These are phyloP conservation scores for Phymorhynchus buccinoides DNA, from an alignment of 1,140 invertebrate species.

Conservation along the genomic window DNA sequence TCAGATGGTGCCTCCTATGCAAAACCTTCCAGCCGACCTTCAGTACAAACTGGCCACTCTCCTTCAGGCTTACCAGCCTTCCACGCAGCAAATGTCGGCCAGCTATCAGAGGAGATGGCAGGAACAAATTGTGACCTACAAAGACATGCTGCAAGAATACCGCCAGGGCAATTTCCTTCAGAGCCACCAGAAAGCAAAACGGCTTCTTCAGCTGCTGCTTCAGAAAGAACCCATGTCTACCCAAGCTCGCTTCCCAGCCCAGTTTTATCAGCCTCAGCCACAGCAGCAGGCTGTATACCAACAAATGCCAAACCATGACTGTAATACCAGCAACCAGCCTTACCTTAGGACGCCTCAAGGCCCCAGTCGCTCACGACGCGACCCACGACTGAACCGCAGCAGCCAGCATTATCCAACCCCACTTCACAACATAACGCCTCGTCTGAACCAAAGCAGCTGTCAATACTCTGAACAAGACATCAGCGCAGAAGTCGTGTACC, in stretches of 20 bases:
- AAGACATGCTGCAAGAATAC: slow-evolving; percentile 9
- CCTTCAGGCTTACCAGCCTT: background rate
- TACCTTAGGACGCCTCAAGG: background rate
- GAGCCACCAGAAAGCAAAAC: slow-evolving; percentile 16
- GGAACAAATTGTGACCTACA: slow-evolving; percentile 4
- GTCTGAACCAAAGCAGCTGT: slow-evolving; percentile 22
- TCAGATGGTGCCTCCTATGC: too few relatives aligned
- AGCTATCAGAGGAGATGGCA: background rate
- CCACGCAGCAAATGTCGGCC: background rate
- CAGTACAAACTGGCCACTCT: slow-evolving; percentile 13
- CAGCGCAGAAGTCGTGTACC: background rate
- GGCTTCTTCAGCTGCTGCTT: background rate
- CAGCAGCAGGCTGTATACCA: background rate
- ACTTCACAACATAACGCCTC: background rate
- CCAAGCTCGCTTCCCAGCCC: too few relatives aligned
- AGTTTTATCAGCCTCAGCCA: background rate
- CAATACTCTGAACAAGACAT: slow-evolving; percentile 10
- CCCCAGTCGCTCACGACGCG: background rate
- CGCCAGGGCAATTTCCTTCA: background rate
- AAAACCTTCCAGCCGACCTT: background rate
- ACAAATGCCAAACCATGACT: background rate
- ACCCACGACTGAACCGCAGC: slow-evolving; percentile 10
- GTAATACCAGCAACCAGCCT: background rate
- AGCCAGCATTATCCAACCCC: background rate
- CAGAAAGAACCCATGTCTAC: background rate